phyloP scores from a whole-genome alignment of 2,797 vertebrate genomes.

The Nothura maculosa region DNA sequence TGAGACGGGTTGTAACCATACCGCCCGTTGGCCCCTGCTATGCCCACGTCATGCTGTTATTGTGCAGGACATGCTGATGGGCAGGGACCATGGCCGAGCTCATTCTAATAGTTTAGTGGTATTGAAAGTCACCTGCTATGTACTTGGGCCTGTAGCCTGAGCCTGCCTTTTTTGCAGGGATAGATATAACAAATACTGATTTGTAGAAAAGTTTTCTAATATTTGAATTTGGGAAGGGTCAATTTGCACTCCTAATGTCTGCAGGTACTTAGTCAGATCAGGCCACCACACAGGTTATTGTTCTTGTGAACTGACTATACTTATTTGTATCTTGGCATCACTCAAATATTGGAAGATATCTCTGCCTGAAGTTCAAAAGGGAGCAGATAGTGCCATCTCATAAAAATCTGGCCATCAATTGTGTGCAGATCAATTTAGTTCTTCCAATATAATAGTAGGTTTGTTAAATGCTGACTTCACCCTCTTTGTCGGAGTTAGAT shows the following conservation, averaged over 20 bases:
- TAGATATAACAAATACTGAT: not conserved
- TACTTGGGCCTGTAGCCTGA: not conserved
- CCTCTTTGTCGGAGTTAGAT: not conserved
- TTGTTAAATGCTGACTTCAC: constrained; percentile 12
- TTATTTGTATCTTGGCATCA: not conserved
- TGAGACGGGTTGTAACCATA: not conserved
- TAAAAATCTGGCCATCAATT: not conserved
- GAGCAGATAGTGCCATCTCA: not conserved
- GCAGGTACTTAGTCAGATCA: not conserved
- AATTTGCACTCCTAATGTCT: not conserved
- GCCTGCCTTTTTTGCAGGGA: not conserved
- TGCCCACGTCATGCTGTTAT: not conserved
- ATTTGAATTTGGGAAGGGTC: not conserved
- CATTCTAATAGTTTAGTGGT: not conserved
- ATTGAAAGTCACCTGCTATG: not conserved
- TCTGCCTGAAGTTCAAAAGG: not conserved
- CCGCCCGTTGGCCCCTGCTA: not conserved
- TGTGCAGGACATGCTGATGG: rapidly evolving
- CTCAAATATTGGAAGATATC: not conserved
- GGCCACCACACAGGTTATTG: not conserved
- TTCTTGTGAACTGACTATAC: not conserved
- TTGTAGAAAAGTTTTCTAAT: not conserved
- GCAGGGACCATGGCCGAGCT: not conserved
- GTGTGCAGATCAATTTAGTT: not conserved
- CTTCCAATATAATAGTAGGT: not conserved